A percentile compares a stretch with the other conserved stretches of the same genome.
Evolutionary conservation across 2,888 invertebrate species (phyloP).

Genomic region (Creontiades dilutus): DNA sequence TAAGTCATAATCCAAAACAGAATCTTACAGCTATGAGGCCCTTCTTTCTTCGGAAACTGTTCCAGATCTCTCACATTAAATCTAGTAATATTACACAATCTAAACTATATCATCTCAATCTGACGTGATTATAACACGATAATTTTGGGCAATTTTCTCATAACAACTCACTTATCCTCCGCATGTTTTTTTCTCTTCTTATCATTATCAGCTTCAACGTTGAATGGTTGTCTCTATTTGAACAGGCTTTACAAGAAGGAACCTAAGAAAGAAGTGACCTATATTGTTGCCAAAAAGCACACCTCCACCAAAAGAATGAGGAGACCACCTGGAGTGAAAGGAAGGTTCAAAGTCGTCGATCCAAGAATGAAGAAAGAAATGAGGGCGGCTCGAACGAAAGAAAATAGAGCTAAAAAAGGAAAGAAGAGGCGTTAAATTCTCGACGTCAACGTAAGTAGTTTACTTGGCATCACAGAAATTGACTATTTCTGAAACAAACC

Average conservation of each 20-base stretch:
- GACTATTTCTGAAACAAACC: too few relatives aligned
- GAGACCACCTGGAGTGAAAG: slow-evolving; percentile 93
- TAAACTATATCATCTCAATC: too few relatives aligned
- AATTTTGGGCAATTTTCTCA: too few relatives aligned
- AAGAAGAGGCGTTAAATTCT: slow-evolving; percentile 47
- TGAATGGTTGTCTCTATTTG: slow-evolving; percentile 74
- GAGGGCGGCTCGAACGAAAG: slow-evolving; percentile 83
- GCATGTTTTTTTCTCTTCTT: not conserved
- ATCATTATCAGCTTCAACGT: too few relatives aligned
- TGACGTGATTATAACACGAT: too few relatives aligned
- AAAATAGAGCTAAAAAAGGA: slow-evolving; percentile 80
- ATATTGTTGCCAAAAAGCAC: slow-evolving; percentile 95
- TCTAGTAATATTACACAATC: too few relatives aligned
- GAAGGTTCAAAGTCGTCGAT: slow-evolving; percentile 96
- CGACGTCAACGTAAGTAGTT: not conserved
- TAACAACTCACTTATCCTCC: too few relatives aligned
- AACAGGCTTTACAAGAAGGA: slow-evolving; percentile 90
- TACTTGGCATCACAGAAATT: not conserved
- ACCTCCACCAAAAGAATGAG: slow-evolving; percentile 86
- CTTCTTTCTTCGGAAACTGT: too few relatives aligned
- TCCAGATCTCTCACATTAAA: too few relatives aligned
- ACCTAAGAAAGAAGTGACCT: slow-evolving; percentile 92
- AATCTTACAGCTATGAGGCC: too few relatives aligned
- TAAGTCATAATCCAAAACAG: too few relatives aligned
- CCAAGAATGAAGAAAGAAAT: slow-evolving; percentile 96